These are phyloP conservation scores for Prunella strophiata DNA, from an alignment of 2,797 vertebrate species.

Conservation along the genomic window DNA sequence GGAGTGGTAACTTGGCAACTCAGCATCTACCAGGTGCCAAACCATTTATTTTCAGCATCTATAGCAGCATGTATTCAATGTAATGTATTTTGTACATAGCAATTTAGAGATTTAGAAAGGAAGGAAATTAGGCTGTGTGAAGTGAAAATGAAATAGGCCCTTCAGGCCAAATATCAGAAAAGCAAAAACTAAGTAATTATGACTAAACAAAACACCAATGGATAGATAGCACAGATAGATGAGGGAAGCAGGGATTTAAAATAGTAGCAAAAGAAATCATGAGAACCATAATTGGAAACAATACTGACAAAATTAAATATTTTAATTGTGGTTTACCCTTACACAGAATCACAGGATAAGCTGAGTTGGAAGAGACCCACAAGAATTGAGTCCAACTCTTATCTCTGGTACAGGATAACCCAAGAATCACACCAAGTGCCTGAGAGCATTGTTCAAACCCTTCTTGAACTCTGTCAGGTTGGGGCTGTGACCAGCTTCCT, in stretches of 20 bases:
- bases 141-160: not conserved
- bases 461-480: not conserved
- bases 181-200: not conserved
- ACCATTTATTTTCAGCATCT: constrained; percentile 19
- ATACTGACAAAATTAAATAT: not conserved
- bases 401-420: not conserved
- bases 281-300: not conserved
- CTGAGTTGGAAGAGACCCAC: not conserved
- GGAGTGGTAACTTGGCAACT: constrained; percentile 3
- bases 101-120: constrained; percentile 34
- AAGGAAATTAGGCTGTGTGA: constrained; percentile 27
- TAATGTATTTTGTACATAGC: not conserved
- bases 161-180: not conserved
- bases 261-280: not conserved
- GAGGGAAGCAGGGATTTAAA: not conserved
- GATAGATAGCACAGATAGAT: not conserved
- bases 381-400: fast-evolving
- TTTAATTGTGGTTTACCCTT: not conserved
- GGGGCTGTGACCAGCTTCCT: not conserved
- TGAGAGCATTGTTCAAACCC: not conserved
- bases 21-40: not conserved
- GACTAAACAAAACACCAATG: constrained; percentile 5
- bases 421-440: not conserved
- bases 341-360: not conserved
- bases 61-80: not conserved